These are phyloP conservation scores for Balaeniceps rex DNA, from an alignment of 2,113 vertebrate genomes.

Conservation along the genomic window DNA sequence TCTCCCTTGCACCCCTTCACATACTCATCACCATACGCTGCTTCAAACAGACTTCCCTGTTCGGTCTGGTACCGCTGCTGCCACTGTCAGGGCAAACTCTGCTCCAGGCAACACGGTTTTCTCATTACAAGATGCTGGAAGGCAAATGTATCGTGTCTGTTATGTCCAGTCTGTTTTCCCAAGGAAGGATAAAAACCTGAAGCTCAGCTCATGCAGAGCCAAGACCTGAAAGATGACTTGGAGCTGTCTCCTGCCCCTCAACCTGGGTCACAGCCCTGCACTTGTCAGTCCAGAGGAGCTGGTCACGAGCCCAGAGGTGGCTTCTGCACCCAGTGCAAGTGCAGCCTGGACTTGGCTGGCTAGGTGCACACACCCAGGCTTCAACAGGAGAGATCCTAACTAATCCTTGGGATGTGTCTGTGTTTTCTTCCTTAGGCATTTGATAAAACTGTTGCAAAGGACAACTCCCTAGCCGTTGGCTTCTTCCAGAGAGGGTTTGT, in stretches of 20 bases:
- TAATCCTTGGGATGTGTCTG: background rate
- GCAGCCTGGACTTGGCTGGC: rapidly evolving
- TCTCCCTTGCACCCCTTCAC: background rate
- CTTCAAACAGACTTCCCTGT: background rate
- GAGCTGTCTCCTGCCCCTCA: background rate
- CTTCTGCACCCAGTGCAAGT: background rate
- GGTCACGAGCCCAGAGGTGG: background rate
- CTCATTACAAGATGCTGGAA: background rate
- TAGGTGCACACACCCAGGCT: background rate
- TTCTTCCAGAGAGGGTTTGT: slow-evolving; percentile 87
- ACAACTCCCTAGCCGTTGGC: slow-evolving; percentile 82
- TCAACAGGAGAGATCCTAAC: background rate
- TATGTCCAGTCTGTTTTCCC: background rate
- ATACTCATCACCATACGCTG: rapidly evolving
- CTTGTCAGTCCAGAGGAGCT: background rate
- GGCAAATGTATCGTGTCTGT: background rate
- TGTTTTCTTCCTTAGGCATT: slow-evolving; percentile 74
- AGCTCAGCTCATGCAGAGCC: background rate
- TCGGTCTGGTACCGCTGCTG: rapidly evolving
- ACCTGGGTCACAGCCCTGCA: rapidly evolving
- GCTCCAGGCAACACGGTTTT: background rate
- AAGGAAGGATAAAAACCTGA: background rate
- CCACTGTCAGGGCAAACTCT: background rate
- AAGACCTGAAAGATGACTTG: background rate
- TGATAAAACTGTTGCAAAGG: slow-evolving; percentile 75